Conservation (phyloP, 2,888 invertebrate genomes). For the Drosophila kuntzei region DNA sequence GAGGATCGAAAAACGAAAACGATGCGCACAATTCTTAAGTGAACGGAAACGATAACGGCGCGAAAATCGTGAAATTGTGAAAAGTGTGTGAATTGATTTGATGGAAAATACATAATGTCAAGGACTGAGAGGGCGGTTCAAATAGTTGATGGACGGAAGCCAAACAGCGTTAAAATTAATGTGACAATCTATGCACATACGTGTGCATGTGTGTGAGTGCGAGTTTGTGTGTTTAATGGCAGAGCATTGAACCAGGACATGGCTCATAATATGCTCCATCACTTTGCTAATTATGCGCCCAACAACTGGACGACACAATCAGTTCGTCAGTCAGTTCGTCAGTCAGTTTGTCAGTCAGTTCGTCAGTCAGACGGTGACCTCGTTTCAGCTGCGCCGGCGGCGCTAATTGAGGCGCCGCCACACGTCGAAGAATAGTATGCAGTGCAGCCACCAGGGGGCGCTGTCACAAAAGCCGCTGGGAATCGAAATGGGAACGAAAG, state of each 20-base stretch:
- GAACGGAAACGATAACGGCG: constrained; percentile 9
- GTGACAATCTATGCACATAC: neutral
- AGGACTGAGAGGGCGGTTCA: neutral
- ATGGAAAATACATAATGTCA: neutral
- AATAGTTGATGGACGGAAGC: neutral
- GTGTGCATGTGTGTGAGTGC: neutral
- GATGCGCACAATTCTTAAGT: constrained; percentile 5
- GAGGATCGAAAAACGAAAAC: neutral
- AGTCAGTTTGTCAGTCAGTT: neutral
- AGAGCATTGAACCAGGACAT: constrained; percentile 25
- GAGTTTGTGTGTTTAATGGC: neutral
- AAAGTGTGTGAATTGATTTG: constrained; percentile 1
- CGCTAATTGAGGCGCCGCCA: constrained; percentile 39
- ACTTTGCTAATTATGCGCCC: constrained; percentile 37
- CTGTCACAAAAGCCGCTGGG: constrained; percentile 7
- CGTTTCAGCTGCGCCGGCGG: constrained; percentile 17
- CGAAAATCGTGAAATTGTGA: no score
- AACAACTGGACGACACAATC: constrained; percentile 25
- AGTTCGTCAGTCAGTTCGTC: neutral
- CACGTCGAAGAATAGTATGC: constrained; percentile 10
- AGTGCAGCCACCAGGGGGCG: neutral
- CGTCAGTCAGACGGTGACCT: constrained; percentile 21
- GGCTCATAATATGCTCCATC: constrained; percentile 16
- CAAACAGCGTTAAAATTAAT: constrained; percentile 4
- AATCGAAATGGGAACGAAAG: constrained; percentile 14